These are phyloP conservation scores for Epinephelus cyanopodus DNA, from an alignment of 2,113 vertebrate species.

Conservation along the genomic window DNA sequence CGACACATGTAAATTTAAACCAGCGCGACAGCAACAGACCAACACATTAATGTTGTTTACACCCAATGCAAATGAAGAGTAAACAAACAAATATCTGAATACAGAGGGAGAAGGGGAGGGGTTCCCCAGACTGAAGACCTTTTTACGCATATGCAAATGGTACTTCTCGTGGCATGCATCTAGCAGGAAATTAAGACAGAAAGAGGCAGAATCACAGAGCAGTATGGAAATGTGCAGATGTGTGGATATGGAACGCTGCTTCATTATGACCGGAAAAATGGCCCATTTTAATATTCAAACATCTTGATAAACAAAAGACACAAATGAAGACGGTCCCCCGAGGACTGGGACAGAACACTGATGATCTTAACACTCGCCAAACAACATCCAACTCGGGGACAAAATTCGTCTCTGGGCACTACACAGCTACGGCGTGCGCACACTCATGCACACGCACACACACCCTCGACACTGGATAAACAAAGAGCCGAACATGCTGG, in stretches of 20 bases:
- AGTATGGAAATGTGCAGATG: conserved; percentile 78
- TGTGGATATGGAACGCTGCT: conserved; percentile 68
- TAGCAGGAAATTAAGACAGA: conserved; percentile 77
- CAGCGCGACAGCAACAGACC: conserved; percentile 58
- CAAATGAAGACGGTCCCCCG: conserved; percentile 61
- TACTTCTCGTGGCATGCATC: conserved; percentile 55
- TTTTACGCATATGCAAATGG: conserved; percentile 75
- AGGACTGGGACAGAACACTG: conserved; percentile 64
- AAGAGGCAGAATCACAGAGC: conserved; percentile 67
- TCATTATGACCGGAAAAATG: conserved; percentile 73
- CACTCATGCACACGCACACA: not conserved
- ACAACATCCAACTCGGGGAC: conserved; percentile 50
- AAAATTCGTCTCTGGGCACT: conserved; percentile 50
- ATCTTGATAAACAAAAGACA: conserved; percentile 81
- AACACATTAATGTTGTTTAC: conserved; percentile 74
- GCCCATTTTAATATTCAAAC: conserved; percentile 77
- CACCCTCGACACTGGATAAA: conserved; percentile 51
- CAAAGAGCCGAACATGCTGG: conserved; percentile 69
- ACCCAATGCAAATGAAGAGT: conserved; percentile 72
- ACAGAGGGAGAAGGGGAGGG: conserved; percentile 28
- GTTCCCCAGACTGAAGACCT: conserved; percentile 65
- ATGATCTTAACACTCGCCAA: conserved; percentile 65
- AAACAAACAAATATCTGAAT: conserved; percentile 75
- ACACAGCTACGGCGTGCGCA: conserved; percentile 2
- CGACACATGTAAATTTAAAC: conserved; percentile 72